Percentiles rank a stretch among this genome's conserved stretches.
Conservation (phyloP, 64 coral and sea anemone genomes). For the Astreopora myriophthalma region DNA sequence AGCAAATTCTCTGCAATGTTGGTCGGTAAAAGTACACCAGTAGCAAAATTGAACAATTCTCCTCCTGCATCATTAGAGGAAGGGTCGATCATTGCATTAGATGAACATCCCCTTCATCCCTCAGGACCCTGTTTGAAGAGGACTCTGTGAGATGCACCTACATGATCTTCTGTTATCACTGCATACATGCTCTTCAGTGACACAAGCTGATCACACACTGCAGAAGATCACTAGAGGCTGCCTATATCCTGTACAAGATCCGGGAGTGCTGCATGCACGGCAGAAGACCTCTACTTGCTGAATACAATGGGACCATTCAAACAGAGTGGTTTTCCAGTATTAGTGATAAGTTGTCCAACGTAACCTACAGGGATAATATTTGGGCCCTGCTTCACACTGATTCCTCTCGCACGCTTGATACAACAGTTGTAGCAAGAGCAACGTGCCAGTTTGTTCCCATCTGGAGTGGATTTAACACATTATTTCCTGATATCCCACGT, state of each 20-base stretch:
- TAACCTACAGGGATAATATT: neutral
- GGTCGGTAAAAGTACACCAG: slow-evolving; percentile 46
- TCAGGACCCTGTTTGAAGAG: neutral
- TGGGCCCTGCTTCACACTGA: neutral
- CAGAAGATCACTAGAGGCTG: slow-evolving; percentile 3
- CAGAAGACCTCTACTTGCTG: neutral
- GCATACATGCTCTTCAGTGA: slow-evolving; percentile 40
- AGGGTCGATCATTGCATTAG: slow-evolving; percentile 50
- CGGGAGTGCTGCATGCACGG: slow-evolving; percentile 19
- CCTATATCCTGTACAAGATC: neutral
- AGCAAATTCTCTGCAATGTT: neutral
- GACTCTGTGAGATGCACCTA: slow-evolving; percentile 39
- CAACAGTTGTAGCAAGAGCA: neutral
- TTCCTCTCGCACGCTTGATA: neutral
- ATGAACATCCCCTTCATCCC: slow-evolving; percentile 57
- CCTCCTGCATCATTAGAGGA: slow-evolving; percentile 26
- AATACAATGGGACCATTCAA: slow-evolving; percentile 5
- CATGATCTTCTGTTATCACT: neutral
- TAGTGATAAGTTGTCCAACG: neutral
- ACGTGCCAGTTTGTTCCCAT: slow-evolving; percentile 3
- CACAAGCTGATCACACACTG: neutral
- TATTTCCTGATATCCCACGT: slow-evolving; percentile 9
- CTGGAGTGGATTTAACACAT: slow-evolving; percentile 32
- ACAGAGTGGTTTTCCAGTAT: slow-evolving; percentile 13
- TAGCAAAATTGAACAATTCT: slow-evolving; percentile 62